Base-by-base conservation (phyloP, 2,113 vertebrate species). In the Notothenia rossii region DNA sequence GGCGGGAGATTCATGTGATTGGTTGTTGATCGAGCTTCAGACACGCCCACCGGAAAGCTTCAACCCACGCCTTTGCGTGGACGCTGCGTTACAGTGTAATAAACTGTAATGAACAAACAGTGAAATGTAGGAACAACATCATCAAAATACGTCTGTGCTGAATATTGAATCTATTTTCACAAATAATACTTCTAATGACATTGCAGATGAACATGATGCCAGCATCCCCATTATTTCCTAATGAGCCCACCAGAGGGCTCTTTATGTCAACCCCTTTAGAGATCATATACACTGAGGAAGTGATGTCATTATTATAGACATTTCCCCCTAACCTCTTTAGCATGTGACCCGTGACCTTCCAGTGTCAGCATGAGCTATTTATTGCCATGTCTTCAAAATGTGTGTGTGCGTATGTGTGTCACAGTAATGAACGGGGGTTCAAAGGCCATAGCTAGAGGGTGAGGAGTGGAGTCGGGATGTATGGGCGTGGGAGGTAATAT, bases 291-390 rank as follows among this genome's bases (percentile, higher is more conserved):
- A 50, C 29, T 20, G 40, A 72, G 77, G 50, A 82, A 86, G 81
- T 85, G 54, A 88, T 88, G 77, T 89, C 77, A 92, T 59, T 75
- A 60, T 67, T 64, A 69, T 20, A 18, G 63, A 36, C 49, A 62
- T 49, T 29, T 48, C 18, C 71, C 45, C 20, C 14, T 20, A 79
- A 81, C 75, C 67, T 81, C 40, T 55, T 88, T 72, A 89, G 65
- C 61, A 36, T 66, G 46, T 80, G 81, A 86, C 81, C 83, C 1
- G 1, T 91, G 84, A 84, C 82, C 81, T 75, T 61, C 43, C 1
- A 4, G 17, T 79, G 49, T 72, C 54, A 54, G 33, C 45, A 40
- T 29, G 61, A 48, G 55, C 49, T 51, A 53, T 77, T 69, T 70
- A 68, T 75, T 72, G 45, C 55, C 36, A 9, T 40, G 50, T 48